Conservation (phyloP, 2,888 invertebrate species). For the Sesia bembeciformis region DNA sequence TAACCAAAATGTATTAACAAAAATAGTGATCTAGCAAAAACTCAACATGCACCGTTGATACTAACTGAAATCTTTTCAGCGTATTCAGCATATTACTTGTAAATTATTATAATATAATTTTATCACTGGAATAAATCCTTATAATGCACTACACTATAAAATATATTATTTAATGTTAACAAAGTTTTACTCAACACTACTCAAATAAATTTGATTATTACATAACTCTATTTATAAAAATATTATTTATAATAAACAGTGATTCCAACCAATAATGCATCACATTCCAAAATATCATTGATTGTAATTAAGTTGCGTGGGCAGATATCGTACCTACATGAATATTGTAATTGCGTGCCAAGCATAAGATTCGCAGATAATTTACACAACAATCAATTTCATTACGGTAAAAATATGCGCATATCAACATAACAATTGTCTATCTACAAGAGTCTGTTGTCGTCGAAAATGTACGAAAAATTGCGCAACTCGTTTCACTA, state of each 20-base stretch:
- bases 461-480: constrained; percentile 18
- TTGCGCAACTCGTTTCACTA: constrained; percentile 47
- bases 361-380: not conserved
- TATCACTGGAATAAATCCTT: too few species aligned
- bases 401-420: not conserved
- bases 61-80: too few species aligned
- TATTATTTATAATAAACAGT: not conserved
- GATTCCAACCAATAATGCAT: not conserved
- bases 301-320: not conserved
- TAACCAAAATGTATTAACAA: too few species aligned
- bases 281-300: not conserved
- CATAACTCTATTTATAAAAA: too few species aligned
- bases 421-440: not conserved
- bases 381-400: not conserved
- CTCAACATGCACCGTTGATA: too few species aligned
- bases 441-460: not conserved
- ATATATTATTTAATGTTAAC: too few species aligned
- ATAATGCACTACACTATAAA: too few species aligned
- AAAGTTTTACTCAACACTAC: too few species aligned
- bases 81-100: too few species aligned
- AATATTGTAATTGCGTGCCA: not conserved
- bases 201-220: too few species aligned
- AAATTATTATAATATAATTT: too few species aligned
- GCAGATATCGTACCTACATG: not conserved
- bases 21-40: too few species aligned